These are phyloP conservation scores for Dryobotodes eremita DNA, from an alignment of 2,888 invertebrate genomes.

Conservation along the genomic window DNA sequence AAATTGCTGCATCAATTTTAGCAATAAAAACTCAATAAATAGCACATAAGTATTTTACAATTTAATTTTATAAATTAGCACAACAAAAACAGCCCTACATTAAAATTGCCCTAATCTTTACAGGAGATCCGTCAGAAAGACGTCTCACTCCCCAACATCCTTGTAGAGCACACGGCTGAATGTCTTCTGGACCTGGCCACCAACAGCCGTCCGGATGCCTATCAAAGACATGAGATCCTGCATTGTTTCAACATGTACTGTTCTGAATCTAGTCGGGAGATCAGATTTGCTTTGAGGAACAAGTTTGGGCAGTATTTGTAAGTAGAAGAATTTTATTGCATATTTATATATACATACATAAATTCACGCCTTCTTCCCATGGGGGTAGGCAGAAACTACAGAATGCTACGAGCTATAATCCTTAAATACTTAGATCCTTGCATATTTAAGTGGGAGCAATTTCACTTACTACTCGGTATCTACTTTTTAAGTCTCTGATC, in stretches of 20 bases:
- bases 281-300: slow-evolving; percentile 74
- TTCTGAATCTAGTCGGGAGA: slow-evolving; percentile 76
- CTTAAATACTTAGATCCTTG: background rate
- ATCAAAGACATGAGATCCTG: slow-evolving; percentile 77
- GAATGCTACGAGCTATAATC: background rate
- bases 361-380: background rate
- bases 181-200: slow-evolving; percentile 79
- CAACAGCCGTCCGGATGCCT: slow-evolving; percentile 66
- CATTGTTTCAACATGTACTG: slow-evolving; percentile 78
- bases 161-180: slow-evolving; percentile 78
- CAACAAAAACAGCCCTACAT: background rate
- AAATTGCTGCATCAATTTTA: background rate
- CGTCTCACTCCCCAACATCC: slow-evolving; percentile 69
- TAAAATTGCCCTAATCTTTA: slow-evolving; percentile 6
- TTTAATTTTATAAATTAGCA: background rate
- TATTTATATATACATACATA: background rate
- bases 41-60: too few species aligned
- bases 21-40: background rate
- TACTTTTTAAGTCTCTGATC: too few species aligned
- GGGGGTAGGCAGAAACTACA: background rate
- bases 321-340: slow-evolving; percentile 62
- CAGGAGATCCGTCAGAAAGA: slow-evolving; percentile 79
- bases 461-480: too few species aligned
- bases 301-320: slow-evolving; percentile 80
- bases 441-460: slow-evolving; percentile 4